These are phyloP conservation scores for Ennomos fuscantarius DNA, from an alignment of 2,888 invertebrate genomes.

Conservation along the genomic window DNA sequence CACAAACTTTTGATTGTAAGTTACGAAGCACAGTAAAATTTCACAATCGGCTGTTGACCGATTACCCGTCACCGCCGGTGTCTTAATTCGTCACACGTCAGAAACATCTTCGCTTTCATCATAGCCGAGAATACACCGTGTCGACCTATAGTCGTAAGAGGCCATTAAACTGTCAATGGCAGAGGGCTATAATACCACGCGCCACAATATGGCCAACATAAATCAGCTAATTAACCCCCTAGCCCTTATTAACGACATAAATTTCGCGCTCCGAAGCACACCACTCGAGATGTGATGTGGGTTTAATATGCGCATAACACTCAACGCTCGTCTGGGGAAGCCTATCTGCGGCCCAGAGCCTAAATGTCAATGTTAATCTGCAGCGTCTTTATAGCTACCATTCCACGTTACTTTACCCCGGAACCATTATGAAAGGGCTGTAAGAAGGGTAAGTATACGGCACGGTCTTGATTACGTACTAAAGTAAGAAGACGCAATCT, in stretches of 20 bases:
- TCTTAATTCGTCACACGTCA: constrained; percentile 51
- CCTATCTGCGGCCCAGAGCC: constrained; percentile 39
- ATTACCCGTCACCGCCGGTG: constrained; percentile 8
- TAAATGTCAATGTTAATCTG: constrained; percentile 53
- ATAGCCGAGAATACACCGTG: constrained; percentile 51
- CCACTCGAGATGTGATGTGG: constrained; percentile 71
- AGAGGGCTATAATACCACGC: constrained; percentile 68
- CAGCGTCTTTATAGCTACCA: constrained; percentile 46
- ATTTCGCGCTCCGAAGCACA: constrained; percentile 72
- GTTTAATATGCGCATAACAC: constrained; percentile 71
- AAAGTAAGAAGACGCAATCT: constrained; percentile 15
- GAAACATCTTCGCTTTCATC: constrained; percentile 56
- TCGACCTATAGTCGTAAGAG: constrained; percentile 52
- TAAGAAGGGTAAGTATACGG: constrained; percentile 36
- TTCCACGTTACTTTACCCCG: constrained; percentile 41
- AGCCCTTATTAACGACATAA: constrained; percentile 82
- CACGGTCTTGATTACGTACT: constrained; percentile 23
- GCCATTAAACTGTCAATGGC: constrained; percentile 76
- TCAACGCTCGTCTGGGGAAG: constrained; percentile 43
- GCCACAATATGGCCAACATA: constrained; percentile 75
- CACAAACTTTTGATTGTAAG: constrained; percentile 26
- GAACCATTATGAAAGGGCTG: constrained; percentile 35
- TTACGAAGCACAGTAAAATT: constrained; percentile 29
- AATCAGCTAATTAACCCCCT: constrained; percentile 82
- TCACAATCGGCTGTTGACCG: constrained; percentile 19